Evolutionary conservation across 2,888 invertebrate species (phyloP).

Genomic region (Prenolepis imparis): DNA sequence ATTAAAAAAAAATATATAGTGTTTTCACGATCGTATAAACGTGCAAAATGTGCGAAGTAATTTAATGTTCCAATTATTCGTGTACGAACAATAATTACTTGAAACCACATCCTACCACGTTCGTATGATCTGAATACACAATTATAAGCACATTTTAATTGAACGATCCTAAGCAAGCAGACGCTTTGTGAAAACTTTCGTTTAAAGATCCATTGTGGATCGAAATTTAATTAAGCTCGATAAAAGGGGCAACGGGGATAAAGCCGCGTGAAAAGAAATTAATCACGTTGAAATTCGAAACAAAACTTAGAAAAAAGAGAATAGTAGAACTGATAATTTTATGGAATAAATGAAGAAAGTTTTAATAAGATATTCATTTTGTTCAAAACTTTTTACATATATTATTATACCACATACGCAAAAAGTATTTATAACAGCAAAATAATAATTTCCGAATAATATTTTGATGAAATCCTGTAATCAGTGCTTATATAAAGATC

Average conservation of each 20-base stretch:
- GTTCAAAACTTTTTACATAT: conserved; percentile 9
- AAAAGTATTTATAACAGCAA: conserved; percentile 16
- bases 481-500: neutral
- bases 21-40: neutral
- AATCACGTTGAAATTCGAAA: conserved; percentile 42
- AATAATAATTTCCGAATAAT: conserved; percentile 35
- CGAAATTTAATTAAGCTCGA: conserved; percentile 50
- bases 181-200: conserved; percentile 38
- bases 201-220: conserved; percentile 49
- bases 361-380: conserved; percentile 13
- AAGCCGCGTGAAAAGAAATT: conserved; percentile 39
- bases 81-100: conserved; percentile 26
- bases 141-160: conserved; percentile 51
- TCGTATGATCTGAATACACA: conserved; percentile 20
- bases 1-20: neutral
- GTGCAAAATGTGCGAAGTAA: neutral
- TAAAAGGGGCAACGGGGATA: conserved; percentile 35
- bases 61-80: conserved; percentile 18
- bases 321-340: conserved; percentile 19
- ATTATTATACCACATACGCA: neutral
- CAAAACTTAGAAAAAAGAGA: conserved; percentile 10
- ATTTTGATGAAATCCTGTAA: conserved; percentile 27
- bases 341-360: conserved; percentile 16
- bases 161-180: conserved; percentile 39
- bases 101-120: neutral